These are phyloP conservation scores for Myiozetetes cayanensis DNA, from an alignment of 2,113 vertebrate species.

Conservation along the genomic window DNA sequence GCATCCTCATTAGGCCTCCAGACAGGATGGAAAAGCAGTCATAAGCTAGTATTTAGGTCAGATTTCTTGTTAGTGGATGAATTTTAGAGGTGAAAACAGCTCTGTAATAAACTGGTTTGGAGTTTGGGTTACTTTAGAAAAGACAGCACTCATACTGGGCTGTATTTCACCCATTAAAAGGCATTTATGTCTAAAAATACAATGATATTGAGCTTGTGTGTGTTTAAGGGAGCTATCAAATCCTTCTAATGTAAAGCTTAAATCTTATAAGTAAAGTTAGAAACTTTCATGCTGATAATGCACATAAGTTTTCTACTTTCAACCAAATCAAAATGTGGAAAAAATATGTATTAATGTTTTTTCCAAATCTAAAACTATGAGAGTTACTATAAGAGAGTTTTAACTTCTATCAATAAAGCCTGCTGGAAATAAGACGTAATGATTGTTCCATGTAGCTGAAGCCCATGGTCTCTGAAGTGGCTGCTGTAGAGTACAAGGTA, in stretches of 20 bases:
- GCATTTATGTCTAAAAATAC: not conserved
- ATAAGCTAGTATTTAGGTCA: not conserved
- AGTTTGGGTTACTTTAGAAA: not conserved
- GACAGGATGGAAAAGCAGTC: not conserved
- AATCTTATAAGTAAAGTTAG: not conserved
- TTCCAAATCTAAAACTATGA: not conserved
- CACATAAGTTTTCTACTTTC: not conserved
- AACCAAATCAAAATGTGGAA: not conserved
- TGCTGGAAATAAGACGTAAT: not conserved
- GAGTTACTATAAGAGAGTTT: not conserved
- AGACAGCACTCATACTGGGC: not conserved
- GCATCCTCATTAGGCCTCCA: not conserved
- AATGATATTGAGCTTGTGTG: not conserved
- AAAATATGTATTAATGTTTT: not conserved
- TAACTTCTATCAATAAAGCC: not conserved
- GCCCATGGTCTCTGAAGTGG: not conserved
- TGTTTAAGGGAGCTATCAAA: not conserved
- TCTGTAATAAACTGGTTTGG: not conserved
- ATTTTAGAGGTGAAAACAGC: not conserved
- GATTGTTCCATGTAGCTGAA: not conserved
- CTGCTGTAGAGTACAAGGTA: not conserved
- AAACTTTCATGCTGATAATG: not conserved
- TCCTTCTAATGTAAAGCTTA: not conserved
- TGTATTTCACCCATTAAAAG: not conserved
- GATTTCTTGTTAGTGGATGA: not conserved